Conservation (phyloP, 2,113 vertebrate genomes). For the Phaethon lepturus region DNA sequence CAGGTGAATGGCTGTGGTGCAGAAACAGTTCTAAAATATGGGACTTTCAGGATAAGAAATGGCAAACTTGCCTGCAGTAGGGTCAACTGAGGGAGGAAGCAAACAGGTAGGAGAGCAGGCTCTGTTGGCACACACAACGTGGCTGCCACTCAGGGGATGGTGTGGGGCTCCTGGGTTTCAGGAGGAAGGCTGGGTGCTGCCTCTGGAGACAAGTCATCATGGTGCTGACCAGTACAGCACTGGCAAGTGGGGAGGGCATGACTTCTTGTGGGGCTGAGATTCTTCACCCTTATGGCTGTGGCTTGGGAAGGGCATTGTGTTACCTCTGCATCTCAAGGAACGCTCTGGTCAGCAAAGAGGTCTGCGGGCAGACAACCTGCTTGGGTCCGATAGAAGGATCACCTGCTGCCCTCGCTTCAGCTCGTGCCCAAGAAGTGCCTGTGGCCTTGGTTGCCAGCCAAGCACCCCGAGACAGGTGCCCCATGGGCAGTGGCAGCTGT, state of each 20-base stretch:
- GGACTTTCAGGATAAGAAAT: background rate
- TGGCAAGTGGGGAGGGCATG: background rate
- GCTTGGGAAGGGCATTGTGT: background rate
- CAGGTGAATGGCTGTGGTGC: background rate
- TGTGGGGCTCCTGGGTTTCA: background rate
- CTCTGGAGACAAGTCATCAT: background rate
- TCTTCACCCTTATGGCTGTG: background rate
- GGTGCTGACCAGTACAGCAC: background rate
- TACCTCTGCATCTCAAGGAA: background rate
- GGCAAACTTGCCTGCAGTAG: background rate
- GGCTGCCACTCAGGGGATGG: background rate
- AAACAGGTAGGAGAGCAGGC: background rate
- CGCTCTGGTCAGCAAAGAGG: background rate
- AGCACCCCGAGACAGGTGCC: too few relatives aligned
- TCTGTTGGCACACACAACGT: fast-evolving
- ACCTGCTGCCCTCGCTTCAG: background rate
- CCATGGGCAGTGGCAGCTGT: background rate
- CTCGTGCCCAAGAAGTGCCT: too few relatives aligned
- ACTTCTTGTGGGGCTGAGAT: background rate
- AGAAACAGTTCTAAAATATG: background rate
- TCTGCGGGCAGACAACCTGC: background rate
- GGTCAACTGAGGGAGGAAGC: too few relatives aligned
- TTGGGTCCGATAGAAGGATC: background rate
- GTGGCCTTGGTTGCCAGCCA: background rate
- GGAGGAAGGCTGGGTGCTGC: background rate